Evolutionary conservation across 2,888 invertebrate genomes (phyloP), one percentile per base, ranked within the genome.

Genomic region (Eremobia ochroleuca): DNA sequence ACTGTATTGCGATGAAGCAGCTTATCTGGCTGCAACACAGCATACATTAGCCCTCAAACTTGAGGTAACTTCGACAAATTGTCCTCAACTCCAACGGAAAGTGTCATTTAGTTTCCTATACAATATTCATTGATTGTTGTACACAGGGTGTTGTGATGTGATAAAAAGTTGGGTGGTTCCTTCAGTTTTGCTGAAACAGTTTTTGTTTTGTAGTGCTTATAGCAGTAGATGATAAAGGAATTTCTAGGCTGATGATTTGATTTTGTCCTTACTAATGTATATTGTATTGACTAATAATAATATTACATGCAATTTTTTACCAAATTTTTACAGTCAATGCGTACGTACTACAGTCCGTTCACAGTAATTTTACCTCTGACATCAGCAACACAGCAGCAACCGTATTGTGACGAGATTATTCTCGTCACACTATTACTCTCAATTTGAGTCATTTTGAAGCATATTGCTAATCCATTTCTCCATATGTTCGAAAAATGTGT

Each of bases 21-120:
- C 84, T 84, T 81, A 81, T 83, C 80, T 79, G 0, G 43, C 49
- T 76, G 40, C 58, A 70, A 83, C 76, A 76, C 76, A 70, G 80
- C 49, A 73, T 73, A 76, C 65, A 80, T 83, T 80, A 84, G 62
- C 69, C 37, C 64, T 65, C 18, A 65, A 80, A 84, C 83, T 82
- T 73, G 40, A 52, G 58, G 25, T 40, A 74, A 83, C 66, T 80
- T 69, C 43, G 68, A 70, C 76, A 84, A 80, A 80, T 69, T 73
- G 76, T 73, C 49, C 52, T 28, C 74, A 72, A 75, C 79, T 65
- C n/a, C 11, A 65, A 52, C 72, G 58, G 43, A 40, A 55, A 76
- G 72, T 58, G 49, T 31, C 72, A 77, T 46, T 52, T 0, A 46
- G 34, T 67, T 77, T 37, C 61, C 46, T 58, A 77, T 67, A 77